Evolutionary conservation across 2,113 vertebrate species (phyloP).

Genomic region (Ictalurus punctatus): DNA sequence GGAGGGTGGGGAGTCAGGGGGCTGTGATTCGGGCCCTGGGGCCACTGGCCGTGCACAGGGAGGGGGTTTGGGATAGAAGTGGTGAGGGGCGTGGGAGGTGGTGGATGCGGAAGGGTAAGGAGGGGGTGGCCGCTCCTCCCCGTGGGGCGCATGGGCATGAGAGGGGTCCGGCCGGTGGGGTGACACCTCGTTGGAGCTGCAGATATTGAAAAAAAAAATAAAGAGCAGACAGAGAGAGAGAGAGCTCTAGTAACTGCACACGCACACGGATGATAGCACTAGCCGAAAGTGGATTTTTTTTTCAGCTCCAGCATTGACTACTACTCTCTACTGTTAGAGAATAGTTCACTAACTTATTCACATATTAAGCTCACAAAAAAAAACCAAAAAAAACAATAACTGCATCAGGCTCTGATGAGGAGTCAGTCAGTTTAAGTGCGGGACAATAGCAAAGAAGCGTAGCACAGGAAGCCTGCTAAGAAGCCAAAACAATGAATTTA

Average conservation of each 20-base stretch:
- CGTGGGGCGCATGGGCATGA: conserved; percentile 72
- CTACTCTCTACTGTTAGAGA: conserved; percentile 31
- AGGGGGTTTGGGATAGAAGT: conserved; percentile 72
- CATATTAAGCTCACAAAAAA: conserved; percentile 21
- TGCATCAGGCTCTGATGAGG: conserved; percentile 46
- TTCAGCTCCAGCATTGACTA: conserved; percentile 39
- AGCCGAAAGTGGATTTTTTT: conserved; percentile 54
- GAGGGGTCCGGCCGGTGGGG: conserved; percentile 82
- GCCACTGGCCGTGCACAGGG: conserved; percentile 75
- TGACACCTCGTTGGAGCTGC: conserved; percentile 81
- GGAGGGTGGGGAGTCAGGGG: conserved; percentile 69
- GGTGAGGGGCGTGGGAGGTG: conserved; percentile 63
- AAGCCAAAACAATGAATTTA: conserved; percentile 55
- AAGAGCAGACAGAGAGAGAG: conserved; percentile 70
- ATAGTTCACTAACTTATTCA: conserved; percentile 21
- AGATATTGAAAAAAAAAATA: conserved; percentile 73
- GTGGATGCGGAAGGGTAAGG: conserved; percentile 71
- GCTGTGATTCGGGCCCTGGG: conserved; percentile 76
- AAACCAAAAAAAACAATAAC: conserved; percentile 31
- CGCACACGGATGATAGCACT: conserved; percentile 65
- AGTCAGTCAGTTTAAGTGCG: conserved; percentile 47
- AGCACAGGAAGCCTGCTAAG: conserved; percentile 65
- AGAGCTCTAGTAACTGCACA: conserved; percentile 70
- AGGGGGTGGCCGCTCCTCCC: conserved; percentile 75
- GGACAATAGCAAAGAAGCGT: conserved; percentile 58